Conservation (phyloP, 2,113 vertebrate species). For the Otolemur garnettii region DNA sequence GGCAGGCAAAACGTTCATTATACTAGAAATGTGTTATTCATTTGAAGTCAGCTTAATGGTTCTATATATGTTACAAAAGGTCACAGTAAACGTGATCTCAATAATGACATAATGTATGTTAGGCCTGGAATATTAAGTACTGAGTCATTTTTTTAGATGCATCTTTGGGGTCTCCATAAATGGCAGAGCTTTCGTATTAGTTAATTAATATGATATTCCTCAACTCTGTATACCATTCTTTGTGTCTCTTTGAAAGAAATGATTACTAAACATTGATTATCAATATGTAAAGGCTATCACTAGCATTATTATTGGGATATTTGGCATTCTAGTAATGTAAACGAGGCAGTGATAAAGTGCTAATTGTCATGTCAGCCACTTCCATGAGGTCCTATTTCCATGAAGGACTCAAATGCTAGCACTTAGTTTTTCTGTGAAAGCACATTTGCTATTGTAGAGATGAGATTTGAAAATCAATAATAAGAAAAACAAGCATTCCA, state of each 20-base stretch:
- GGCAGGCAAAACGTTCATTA: background rate
- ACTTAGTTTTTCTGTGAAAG: background rate
- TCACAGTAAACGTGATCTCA: background rate
- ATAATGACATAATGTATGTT: background rate
- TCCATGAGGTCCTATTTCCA: background rate
- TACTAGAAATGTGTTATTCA: background rate
- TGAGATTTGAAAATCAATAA: background rate
- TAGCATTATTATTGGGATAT: background rate
- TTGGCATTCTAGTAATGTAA: background rate
- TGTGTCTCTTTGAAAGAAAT: conserved; percentile 33
- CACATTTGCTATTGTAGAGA: background rate
- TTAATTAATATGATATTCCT: background rate
- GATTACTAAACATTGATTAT: conserved; percentile 25
- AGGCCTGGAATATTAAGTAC: background rate
- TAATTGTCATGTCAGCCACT: background rate
- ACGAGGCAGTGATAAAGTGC: conserved; percentile 44
- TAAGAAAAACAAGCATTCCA: background rate
- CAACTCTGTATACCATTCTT: conserved; percentile 7
- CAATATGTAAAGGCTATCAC: background rate
- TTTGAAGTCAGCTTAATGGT: background rate
- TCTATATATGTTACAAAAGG: background rate
- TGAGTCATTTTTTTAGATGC: background rate
- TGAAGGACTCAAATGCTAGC: background rate
- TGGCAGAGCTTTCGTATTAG: background rate
- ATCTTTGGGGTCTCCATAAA: background rate